Evolutionary conservation across 2,797 vertebrate genomes (phyloP).

Genomic region (Tauraco hartlaubi): DNA sequence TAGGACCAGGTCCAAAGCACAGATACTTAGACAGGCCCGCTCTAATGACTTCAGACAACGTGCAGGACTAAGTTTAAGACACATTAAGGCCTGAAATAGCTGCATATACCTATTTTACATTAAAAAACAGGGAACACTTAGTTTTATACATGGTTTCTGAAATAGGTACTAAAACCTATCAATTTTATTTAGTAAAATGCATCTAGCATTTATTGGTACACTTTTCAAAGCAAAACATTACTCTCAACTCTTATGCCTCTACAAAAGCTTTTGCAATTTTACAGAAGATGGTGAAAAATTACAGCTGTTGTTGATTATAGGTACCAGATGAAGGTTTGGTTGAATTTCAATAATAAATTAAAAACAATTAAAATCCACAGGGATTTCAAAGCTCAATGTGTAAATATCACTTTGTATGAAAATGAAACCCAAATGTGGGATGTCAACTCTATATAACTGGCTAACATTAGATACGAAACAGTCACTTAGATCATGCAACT

Average conservation of each 20-base stretch:
- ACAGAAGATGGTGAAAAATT: background rate
- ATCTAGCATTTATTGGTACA: background rate
- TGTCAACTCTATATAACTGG: slow-evolving; percentile 27
- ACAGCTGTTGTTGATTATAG: slow-evolving; percentile 16
- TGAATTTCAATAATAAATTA: slow-evolving; percentile 53
- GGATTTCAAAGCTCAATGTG: slow-evolving; percentile 43
- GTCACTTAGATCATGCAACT: background rate
- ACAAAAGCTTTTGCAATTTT: background rate
- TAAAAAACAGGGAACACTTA: background rate
- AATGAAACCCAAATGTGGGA: slow-evolving; percentile 49
- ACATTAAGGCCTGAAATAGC: background rate
- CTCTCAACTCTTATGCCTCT: background rate
- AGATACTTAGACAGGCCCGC: background rate
- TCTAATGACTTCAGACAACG: background rate
- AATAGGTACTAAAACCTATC: background rate
- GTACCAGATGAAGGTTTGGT: slow-evolving; percentile 41
- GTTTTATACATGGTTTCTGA: background rate
- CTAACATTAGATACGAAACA: slow-evolving; percentile 4
- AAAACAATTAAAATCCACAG: slow-evolving; percentile 66
- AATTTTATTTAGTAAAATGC: background rate
- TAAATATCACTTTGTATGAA: slow-evolving; percentile 44
- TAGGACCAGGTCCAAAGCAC: background rate
- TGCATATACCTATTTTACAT: background rate
- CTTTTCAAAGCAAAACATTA: background rate
- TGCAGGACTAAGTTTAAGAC: background rate